Base-by-base conservation (phyloP, 2,888 invertebrate genomes). In the Polylopha cassiicola region DNA sequence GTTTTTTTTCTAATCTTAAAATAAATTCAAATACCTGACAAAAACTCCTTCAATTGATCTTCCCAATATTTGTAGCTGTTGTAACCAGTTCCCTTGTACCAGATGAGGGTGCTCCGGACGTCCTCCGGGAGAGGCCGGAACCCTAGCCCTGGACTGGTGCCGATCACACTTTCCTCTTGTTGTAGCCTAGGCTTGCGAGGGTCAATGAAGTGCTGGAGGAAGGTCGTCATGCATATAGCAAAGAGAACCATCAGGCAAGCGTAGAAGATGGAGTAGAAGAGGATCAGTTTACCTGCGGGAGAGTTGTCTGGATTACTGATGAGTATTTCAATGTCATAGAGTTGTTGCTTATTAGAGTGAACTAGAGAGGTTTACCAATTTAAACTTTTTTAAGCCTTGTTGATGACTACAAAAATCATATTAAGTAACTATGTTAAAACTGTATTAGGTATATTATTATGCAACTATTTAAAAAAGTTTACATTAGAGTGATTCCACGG, bases 221-320 rank as follows among this genome's bases (percentile, higher is more conserved):
- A 99, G 32, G 94, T 93, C 87, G 92, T 93, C 89, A 98, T 91
- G 84, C 98, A 96, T 47, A 96, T 92, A 7, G 95, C 89, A 56
- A 98, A 98, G 62, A 98, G 88, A 0, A 95, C 93, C 20, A 92
- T 91, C 55, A 99, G 87, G 39, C 92, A 92, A 14, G 92, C 88
- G 73, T 98, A 99, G 87, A 98, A 99, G 61, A 97, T 89, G 45
- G 92, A 61, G 86, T 99, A 99, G 87, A 99, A 99, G 23, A 95
- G 76, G 29, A 94, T 88, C 65, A 99, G 95, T 88, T 96, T 96
- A 39, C 91, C 97, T 97, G 88, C 28, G 89, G 84, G 31, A 32
- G n/a, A n/a, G n/a, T n/a, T n/a, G n/a, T n/a, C n/a, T n/a, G n/a
- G n/a, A n/a, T n/a, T n/a, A n/a, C n/a, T n/a, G 39, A 39, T 45